Percentiles rank a stretch among this genome's conserved stretches.
Evolutionary conservation across 2,888 invertebrate genomes (phyloP).

Genomic region (Xestoiulus laeticollis): DNA sequence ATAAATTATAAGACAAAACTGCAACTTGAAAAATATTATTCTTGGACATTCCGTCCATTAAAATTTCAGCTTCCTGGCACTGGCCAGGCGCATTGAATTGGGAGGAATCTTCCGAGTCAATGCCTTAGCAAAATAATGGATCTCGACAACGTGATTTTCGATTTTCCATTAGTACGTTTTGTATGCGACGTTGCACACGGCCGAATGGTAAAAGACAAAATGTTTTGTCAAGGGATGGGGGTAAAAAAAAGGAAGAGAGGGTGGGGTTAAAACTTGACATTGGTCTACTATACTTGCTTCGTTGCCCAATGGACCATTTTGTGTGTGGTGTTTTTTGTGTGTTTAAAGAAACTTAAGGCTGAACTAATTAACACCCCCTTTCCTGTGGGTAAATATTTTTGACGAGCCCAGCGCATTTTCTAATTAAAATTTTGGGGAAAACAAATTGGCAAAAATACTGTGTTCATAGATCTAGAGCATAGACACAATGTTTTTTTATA

Average conservation of each 20-base stretch:
- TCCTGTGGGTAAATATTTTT: no score
- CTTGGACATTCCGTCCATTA: neutral
- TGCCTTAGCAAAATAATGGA: constrained; percentile 9
- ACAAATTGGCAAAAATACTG: no score
- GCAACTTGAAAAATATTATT: neutral
- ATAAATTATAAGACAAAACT: neutral
- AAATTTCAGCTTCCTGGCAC: neutral
- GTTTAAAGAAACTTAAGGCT: no score
- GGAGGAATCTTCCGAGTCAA: neutral
- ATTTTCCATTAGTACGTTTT: constrained; percentile 1
- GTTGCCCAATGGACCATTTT: neutral
- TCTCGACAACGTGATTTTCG: constrained; percentile 9
- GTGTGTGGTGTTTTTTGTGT: no score
- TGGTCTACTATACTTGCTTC: no score
- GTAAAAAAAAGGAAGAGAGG: neutral
- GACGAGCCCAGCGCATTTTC: no score
- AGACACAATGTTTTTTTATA: no score
- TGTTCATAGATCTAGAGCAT: no score
- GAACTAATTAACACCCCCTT: no score
- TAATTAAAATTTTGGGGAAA: no score
- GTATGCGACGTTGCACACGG: neutral
- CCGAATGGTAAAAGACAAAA: neutral
- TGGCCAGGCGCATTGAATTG: neutral
- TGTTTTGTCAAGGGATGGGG: neutral
- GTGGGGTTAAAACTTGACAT: no score